Percentiles rank a stretch among this genome's conserved stretches.
Evolutionary conservation across 2,113 vertebrate species (phyloP).

Genomic region (Collichthys lucidus): DNA sequence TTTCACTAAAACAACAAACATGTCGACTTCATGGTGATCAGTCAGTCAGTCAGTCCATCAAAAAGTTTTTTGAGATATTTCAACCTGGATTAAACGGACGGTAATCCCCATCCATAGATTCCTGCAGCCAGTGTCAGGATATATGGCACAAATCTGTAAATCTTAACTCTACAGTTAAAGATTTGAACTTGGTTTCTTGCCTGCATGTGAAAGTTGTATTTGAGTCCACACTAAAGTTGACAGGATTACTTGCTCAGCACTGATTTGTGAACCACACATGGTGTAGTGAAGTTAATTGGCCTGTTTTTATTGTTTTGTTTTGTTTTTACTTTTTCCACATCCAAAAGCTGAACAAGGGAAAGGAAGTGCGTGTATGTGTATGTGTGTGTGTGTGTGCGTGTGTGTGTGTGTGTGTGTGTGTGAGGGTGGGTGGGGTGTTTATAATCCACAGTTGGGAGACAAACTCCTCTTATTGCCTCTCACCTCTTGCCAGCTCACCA

Average conservation of each 20-base stretch:
- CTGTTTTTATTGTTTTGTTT: background rate
- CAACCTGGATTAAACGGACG: background rate
- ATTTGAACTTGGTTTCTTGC: background rate
- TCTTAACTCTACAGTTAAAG: background rate
- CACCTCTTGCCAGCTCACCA: slow-evolving; percentile 35
- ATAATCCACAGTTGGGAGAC: slow-evolving; percentile 43
- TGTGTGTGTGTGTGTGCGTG: too few species aligned
- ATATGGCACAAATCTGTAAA: background rate
- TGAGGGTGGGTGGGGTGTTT: background rate
- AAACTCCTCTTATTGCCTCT: slow-evolving; percentile 41
- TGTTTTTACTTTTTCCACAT: background rate
- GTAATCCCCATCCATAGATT: background rate
- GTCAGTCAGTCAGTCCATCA: too few species aligned
- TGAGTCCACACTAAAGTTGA: background rate
- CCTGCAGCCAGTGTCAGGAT: background rate
- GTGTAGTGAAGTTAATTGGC: background rate
- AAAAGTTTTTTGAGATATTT: background rate
- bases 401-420: too few species aligned
- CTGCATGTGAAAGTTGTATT: background rate
- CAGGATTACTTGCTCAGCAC: background rate
- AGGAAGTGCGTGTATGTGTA: background rate
- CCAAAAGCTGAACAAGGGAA: background rate
- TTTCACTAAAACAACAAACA: background rate
- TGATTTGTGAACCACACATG: background rate
- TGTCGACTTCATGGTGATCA: too few species aligned